Evolutionary conservation across 2,888 invertebrate species (phyloP).

Genomic region (Aplocera efformata): DNA sequence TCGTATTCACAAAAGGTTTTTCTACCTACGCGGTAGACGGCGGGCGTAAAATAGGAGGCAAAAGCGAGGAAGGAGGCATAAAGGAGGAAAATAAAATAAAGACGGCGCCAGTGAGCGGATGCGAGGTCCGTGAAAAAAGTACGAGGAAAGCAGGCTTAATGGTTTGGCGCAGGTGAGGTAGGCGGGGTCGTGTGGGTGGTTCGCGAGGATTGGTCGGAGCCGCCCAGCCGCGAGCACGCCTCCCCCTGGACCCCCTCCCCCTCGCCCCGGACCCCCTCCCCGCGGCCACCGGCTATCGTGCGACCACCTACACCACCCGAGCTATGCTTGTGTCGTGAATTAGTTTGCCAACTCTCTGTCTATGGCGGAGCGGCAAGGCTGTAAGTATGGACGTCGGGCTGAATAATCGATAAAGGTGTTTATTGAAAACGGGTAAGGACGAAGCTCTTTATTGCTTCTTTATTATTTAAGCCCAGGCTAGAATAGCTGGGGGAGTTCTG

Average conservation of each 20-base stretch:
- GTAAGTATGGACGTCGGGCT: slow-evolving; percentile 78
- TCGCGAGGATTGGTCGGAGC: slow-evolving; percentile 73
- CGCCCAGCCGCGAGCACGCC: slow-evolving; percentile 74
- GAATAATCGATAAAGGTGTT: slow-evolving; percentile 81
- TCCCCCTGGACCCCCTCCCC: slow-evolving; percentile 41
- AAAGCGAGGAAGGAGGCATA: slow-evolving; percentile 71
- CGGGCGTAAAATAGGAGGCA: slow-evolving; percentile 78
- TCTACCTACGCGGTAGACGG: slow-evolving; percentile 69
- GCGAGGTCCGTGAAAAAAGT: slow-evolving; percentile 78
- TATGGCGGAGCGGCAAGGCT: slow-evolving; percentile 75
- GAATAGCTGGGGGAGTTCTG: slow-evolving; percentile 35
- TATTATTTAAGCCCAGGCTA: slow-evolving; percentile 64
- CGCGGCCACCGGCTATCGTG: slow-evolving; percentile 72
- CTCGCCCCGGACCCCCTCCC: slow-evolving; percentile 42
- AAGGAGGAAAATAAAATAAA: slow-evolving; percentile 80
- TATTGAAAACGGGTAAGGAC: slow-evolving; percentile 79
- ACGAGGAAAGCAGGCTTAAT: slow-evolving; percentile 73
- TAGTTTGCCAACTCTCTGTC: slow-evolving; percentile 80
- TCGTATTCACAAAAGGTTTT: slow-evolving; percentile 79
- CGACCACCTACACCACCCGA: slow-evolving; percentile 75
- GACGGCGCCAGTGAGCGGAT: slow-evolving; percentile 76
- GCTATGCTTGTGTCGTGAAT: slow-evolving; percentile 80
- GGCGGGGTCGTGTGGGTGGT: slow-evolving; percentile 73
- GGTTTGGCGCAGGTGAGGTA: slow-evolving; percentile 78
- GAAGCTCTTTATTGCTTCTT: slow-evolving; percentile 77